Evolutionary conservation across 2,888 invertebrate species (phyloP).

Genomic region (Chrysotoxum bicinctum): DNA sequence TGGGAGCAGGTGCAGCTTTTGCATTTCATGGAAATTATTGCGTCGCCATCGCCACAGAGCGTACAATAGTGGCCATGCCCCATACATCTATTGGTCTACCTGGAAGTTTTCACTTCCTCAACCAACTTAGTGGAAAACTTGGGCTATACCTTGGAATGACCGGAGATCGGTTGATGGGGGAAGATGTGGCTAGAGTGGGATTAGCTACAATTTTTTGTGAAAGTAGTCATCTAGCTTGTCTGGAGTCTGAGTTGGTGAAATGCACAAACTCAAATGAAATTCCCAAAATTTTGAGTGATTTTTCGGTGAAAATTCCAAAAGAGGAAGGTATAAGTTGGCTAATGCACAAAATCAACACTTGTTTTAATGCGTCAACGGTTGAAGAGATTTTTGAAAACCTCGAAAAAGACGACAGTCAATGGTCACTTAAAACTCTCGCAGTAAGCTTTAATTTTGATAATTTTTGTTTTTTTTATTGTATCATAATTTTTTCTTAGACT

Average conservation of each 20-base stretch:
- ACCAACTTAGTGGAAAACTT: conserved; percentile 91
- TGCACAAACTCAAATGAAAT: conserved; percentile 78
- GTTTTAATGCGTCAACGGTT: conserved; percentile 88
- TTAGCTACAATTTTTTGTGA: conserved; percentile 92
- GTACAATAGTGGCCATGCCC: conserved; percentile 98
- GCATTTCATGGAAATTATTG: conserved; percentile 96
- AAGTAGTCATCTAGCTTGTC: conserved; percentile 76
- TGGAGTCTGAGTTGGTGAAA: conserved; percentile 78
- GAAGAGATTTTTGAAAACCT: conserved; percentile 91
- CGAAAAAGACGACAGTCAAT: conserved; percentile 89
- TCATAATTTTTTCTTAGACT: conserved; percentile 82
- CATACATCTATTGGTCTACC: conserved; percentile 98
- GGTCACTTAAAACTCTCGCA: conserved; percentile 89
- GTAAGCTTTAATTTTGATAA: conserved; percentile 76
- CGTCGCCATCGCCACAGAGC: conserved; percentile 97
- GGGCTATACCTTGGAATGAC: conserved; percentile 96
- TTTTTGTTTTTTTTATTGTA: neutral
- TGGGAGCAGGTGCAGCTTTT: conserved; percentile 98
- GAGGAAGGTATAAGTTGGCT: conserved; percentile 87
- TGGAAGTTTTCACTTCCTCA: conserved; percentile 95
- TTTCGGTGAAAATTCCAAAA: conserved; percentile 83
- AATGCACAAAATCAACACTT: conserved; percentile 88
- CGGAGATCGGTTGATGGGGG: conserved; percentile 88
- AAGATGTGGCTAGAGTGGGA: conserved; percentile 92
- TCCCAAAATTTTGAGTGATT: conserved; percentile 83